A percentile compares a stretch with the other conserved stretches of the same genome.
Conservation (phyloP, 2,888 invertebrate genomes). For the Gandaritis pyraliata region DNA sequence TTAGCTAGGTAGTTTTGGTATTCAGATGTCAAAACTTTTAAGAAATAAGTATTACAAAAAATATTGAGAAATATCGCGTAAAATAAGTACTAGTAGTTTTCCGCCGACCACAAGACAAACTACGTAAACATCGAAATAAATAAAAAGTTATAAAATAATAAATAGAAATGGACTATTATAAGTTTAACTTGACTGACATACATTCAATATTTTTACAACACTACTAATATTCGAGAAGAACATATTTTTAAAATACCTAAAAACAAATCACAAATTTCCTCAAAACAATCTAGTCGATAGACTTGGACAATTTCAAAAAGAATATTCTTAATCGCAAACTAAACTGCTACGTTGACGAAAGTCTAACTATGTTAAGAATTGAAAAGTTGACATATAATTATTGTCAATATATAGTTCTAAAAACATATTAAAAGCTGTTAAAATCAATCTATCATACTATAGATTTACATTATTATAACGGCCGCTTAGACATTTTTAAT, state of each 20-base stretch:
- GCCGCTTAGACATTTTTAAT: conserved; percentile 35
- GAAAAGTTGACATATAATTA: conserved; percentile 31
- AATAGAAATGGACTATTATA: conserved; percentile 38
- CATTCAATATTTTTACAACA: conserved; percentile 42
- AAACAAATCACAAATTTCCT: conserved; percentile 37
- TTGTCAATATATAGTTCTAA: conserved; percentile 30
- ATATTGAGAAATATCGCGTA: conserved; percentile 32
- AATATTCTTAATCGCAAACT: conserved; percentile 21
- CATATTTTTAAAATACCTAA: conserved; percentile 37
- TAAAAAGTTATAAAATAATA: conserved; percentile 34
- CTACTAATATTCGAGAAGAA: conserved; percentile 44
- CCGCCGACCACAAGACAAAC: conserved; percentile 43
- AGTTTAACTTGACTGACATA: conserved; percentile 42
- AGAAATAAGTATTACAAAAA: conserved; percentile 30
- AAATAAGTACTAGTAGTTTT: conserved; percentile 47
- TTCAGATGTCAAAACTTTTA: neutral
- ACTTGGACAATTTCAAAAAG: conserved; percentile 35
- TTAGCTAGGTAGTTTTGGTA: too few species aligned
- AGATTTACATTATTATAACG: conserved; percentile 26
- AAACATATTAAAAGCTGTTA: conserved; percentile 28
- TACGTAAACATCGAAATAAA: conserved; percentile 39
- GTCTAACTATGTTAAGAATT: conserved; percentile 18
- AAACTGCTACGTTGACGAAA: conserved; percentile 18
- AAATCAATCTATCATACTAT: conserved; percentile 26
- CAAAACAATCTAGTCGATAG: conserved; percentile 33